Conservation (phyloP, 2,113 vertebrate species). For the Mugil cephalus region DNA sequence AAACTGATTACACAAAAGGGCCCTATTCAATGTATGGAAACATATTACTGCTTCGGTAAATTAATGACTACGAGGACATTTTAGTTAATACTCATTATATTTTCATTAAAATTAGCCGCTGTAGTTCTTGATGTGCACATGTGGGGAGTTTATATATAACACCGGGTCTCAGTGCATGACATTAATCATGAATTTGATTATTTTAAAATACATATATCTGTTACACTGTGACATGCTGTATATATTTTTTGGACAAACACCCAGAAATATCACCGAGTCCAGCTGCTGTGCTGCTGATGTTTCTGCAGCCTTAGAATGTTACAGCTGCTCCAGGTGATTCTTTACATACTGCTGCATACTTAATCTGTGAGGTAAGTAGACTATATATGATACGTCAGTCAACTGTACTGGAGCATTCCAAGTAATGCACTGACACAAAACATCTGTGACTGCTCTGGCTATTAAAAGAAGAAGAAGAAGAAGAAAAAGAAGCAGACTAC, state of each 20-base stretch:
- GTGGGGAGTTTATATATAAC: not conserved
- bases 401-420: not conserved
- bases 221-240: not conserved
- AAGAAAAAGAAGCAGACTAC: conserved; percentile 1
- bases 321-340: too few species aligned
- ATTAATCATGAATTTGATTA: not conserved
- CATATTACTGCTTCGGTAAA: too few species aligned
- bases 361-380: not conserved
- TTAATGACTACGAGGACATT: too few species aligned
- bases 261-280: not conserved
- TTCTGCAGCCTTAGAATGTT: not conserved
- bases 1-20: too few species aligned
- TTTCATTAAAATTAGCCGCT: too few species aligned
- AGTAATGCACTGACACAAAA: conserved; percentile 19
- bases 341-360: not conserved
- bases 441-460: conserved; percentile 15
- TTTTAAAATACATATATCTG: not conserved
- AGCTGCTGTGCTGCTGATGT: not conserved
- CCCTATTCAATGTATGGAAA: too few species aligned
- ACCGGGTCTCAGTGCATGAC: not conserved
- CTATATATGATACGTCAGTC: not conserved
- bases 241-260: not conserved
- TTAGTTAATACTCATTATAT: too few species aligned
- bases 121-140: not conserved
- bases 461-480: conserved; percentile 9